Evolutionary conservation across 2,888 invertebrate genomes (phyloP).

Genomic region (Thera obeliscata): DNA sequence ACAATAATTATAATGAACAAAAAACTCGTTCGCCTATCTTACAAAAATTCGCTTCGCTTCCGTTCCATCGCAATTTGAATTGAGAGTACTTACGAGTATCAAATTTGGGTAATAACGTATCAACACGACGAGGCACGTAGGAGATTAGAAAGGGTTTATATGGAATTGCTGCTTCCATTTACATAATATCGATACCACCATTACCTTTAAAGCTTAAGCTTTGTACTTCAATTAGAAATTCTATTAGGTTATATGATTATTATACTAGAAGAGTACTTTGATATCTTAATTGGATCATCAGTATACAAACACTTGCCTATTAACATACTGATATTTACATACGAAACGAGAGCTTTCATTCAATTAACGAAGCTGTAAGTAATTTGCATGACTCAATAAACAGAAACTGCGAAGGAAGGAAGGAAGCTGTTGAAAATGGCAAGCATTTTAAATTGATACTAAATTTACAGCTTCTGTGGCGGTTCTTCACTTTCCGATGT

Average conservation of each 20-base stretch:
- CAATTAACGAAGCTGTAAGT: background rate
- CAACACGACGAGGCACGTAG: slow-evolving; percentile 55
- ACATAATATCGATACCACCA: slow-evolving; percentile 1
- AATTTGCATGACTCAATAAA: slow-evolving; percentile 2
- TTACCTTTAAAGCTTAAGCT: background rate
- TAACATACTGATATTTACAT: background rate
- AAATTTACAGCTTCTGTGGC: too few relatives aligned
- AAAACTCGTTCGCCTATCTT: too few relatives aligned
- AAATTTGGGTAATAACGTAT: slow-evolving; percentile 57
- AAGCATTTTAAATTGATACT: background rate
- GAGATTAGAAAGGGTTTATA: slow-evolving; percentile 45
- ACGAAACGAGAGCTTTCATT: background rate
- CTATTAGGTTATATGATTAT: background rate
- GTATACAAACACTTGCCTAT: too few relatives aligned
- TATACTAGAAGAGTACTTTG: too few relatives aligned
- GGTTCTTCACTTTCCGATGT: too few relatives aligned
- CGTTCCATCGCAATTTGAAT: too few relatives aligned
- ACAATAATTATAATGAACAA: too few relatives aligned
- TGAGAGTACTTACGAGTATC: slow-evolving; percentile 18
- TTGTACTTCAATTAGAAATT: background rate
- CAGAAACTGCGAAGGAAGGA: background rate
- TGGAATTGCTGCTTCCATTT: slow-evolving; percentile 26
- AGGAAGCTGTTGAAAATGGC: background rate
- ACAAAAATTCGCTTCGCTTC: too few relatives aligned
- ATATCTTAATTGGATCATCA: too few relatives aligned